Evolutionary conservation across 2,113 vertebrate species (phyloP), one percentile per base, ranked within the genome.

Genomic region (Rhodinocichla rosea): DNA sequence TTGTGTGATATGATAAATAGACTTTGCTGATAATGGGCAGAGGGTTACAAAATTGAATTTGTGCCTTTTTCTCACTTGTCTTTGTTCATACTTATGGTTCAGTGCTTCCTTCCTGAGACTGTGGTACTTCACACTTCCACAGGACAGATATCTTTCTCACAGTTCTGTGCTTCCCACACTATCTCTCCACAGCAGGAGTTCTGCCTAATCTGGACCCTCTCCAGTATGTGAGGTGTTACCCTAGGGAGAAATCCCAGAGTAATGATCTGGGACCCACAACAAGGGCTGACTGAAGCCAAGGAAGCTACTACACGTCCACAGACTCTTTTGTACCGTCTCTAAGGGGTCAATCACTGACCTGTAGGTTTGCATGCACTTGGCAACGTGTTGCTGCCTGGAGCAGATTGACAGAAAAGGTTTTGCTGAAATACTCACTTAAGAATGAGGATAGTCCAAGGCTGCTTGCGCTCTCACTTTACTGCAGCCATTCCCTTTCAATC

Each of bases 241-340:
- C 44, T 33, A 30, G 47, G 12, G n/a, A 79, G 22, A 35, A 81
- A 47, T 50, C 50, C 18, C 35, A 55, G 0, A 7, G 15, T 70
- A 23, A 30, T 62, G 42, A 23, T 70, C 52, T 44, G 45, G 16
- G 18, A 24, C 35, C 35, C 56, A 16, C 0, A 0, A 12, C 14
- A 56, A 86, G n/a, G 53, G 19, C 62, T 71, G 59, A 7, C 50
- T 52, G 79, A 86, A 62, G 32, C 26, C 8, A 1, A 63, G 39
- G 42, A 87, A 69, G 47, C 28, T 83, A 53, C 49, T 30, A 27
- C 18, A 40, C 0, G 0, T 22, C 40, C 39, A 32, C 0, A 5
- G 24, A 30, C 33, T 67, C 23, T 39, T 56, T 70, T 22, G 30
- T 67, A 21, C 22, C 23, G 10, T 15, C 45, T 81, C 60, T 27